A percentile compares a stretch with the other conserved stretches of the same genome.
phyloP scores from a whole-genome alignment of 1,140 invertebrate species.

The Megalopta genalis region DNA sequence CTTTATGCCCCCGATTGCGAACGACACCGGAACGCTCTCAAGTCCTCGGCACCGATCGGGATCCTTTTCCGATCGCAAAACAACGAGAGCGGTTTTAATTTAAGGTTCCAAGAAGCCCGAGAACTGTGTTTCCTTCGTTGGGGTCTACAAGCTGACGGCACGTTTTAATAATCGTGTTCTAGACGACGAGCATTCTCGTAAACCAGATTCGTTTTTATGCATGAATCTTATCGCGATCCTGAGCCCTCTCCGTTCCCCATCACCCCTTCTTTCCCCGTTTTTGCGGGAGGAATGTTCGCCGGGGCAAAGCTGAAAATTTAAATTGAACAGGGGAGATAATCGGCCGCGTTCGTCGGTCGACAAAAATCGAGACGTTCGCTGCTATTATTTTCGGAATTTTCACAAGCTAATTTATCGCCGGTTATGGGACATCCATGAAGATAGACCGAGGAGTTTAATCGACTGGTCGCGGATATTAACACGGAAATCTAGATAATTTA shows the following conservation, averaged over 20 bases:
- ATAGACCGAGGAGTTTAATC: background rate
- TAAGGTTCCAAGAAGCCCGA: constrained; percentile 64
- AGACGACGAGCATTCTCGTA: constrained; percentile 54
- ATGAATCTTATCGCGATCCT: constrained; percentile 42
- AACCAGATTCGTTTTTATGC: constrained; percentile 52
- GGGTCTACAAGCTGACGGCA: constrained; percentile 61
- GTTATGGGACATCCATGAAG: background rate
- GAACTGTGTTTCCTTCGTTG: constrained; percentile 48
- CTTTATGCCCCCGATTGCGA: constrained; percentile 80
- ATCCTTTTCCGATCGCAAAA: constrained; percentile 66
- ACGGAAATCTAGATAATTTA: constrained; percentile 3
- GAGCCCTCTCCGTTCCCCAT: background rate
- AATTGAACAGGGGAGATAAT: constrained; percentile 14
- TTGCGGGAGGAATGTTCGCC: constrained; percentile 21
- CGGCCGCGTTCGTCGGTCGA: background rate
- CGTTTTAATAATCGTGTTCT: constrained; percentile 64
- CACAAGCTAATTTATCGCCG: background rate
- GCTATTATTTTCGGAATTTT: background rate
- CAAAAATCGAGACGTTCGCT: constrained; percentile 6
- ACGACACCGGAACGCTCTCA: constrained; percentile 80
- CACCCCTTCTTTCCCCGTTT: background rate
- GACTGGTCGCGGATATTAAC: background rate
- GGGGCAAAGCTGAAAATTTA: constrained; percentile 24
- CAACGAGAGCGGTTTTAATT: constrained; percentile 74
- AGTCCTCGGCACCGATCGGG: constrained; percentile 66